These are phyloP conservation scores for Poeciliopsis turrubarensis DNA, from an alignment of 2,113 vertebrate species.

Conservation along the genomic window DNA sequence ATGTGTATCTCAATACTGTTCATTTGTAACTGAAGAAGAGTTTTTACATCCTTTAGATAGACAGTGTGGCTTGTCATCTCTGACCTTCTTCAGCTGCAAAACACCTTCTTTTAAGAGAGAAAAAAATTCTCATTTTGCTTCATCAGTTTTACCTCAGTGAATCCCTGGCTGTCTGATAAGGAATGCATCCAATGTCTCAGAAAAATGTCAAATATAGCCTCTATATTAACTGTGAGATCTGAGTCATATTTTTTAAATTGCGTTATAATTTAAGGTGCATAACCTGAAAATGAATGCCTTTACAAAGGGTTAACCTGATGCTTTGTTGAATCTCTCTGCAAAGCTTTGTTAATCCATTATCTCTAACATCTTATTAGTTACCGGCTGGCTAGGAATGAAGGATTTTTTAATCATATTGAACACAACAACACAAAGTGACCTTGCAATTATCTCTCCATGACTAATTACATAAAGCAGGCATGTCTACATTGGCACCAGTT, in stretches of 20 bases:
- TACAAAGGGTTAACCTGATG: slow-evolving; percentile 26
- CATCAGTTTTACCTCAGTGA: no score
- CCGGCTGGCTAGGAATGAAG: slow-evolving; percentile 25
- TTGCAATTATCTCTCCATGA: slow-evolving; percentile 54
- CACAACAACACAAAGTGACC: slow-evolving; percentile 54
- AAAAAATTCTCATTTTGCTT: no score
- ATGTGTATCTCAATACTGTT: no score
- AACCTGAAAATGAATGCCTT: slow-evolving; percentile 5
- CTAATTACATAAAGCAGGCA: slow-evolving; percentile 58
- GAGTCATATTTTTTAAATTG: slow-evolving; percentile 27
- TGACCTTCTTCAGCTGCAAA: no score
- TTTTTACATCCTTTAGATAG: no score
- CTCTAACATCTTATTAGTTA: slow-evolving; percentile 40
- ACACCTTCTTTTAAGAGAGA: no score
- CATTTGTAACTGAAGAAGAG: no score
- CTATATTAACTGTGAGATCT: slow-evolving; percentile 13
- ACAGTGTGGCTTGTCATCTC: no score
- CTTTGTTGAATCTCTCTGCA: slow-evolving; percentile 19
- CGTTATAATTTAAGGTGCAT: slow-evolving; percentile 2
- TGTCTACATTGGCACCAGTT: slow-evolving; percentile 52
- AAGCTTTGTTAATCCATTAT: slow-evolving; percentile 34
- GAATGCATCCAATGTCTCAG: no score
- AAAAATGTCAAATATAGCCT: not conserved
- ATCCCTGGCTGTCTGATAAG: no score
- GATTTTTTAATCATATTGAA: slow-evolving; percentile 48